Evolutionary conservation across 2,797 vertebrate species (phyloP).

Genomic region (Ctenopoma kingsleyae): DNA sequence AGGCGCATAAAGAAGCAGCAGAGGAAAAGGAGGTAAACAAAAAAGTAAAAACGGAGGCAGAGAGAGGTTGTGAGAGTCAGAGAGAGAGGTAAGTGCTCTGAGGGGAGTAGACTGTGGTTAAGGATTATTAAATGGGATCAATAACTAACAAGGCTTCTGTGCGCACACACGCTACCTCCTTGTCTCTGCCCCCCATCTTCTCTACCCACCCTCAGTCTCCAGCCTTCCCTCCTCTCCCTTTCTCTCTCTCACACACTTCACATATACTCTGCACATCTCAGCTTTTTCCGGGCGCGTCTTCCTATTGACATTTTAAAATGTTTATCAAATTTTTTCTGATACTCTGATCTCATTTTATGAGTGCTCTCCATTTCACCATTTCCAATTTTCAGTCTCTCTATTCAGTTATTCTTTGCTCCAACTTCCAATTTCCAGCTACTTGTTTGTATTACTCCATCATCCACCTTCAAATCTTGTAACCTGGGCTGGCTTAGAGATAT

Average conservation of each 20-base stretch:
- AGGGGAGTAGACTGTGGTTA: conserved; percentile 70
- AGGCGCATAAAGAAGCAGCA: conserved; percentile 28
- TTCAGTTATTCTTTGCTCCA: conserved; percentile 22
- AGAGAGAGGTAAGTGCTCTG: conserved; percentile 77
- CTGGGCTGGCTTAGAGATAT: neutral
- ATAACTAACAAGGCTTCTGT: conserved; percentile 79
- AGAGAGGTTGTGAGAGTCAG: conserved; percentile 28
- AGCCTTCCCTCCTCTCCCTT: neutral
- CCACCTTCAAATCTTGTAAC: conserved; percentile 8
- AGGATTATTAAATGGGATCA: conserved; percentile 83
- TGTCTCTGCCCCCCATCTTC: neutral
- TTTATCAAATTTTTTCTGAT: conserved; percentile 21
- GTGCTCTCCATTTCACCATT: conserved; percentile 19
- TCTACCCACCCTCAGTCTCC: conserved; percentile 2
- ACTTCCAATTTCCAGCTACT: conserved; percentile 22
- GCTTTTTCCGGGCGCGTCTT: neutral
- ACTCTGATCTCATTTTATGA: conserved; percentile 22
- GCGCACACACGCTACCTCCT: neutral
- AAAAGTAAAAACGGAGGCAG: conserved; percentile 27
- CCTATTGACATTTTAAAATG: conserved; percentile 26
- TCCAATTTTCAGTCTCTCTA: conserved; percentile 34
- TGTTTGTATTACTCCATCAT: conserved; percentile 28
- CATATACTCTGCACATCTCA: conserved; percentile 12
- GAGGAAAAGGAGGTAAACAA: conserved; percentile 27
- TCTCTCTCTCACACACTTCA: conserved; percentile 1